Base-by-base conservation (phyloP, 2,888 invertebrate species). In the Mythimna vitellina region DNA sequence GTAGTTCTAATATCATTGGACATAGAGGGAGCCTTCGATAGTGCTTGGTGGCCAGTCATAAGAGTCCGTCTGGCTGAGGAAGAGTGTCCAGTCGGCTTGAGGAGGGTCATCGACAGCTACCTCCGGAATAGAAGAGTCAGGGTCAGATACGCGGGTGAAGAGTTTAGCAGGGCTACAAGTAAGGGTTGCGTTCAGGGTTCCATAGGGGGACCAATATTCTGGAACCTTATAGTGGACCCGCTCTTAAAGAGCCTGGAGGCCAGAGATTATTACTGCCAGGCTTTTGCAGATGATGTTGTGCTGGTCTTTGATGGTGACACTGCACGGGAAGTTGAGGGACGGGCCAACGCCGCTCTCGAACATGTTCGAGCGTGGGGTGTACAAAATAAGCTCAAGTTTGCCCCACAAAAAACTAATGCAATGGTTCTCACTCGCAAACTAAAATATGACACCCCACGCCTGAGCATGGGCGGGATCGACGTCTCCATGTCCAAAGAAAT, bases 201-300 rank as follows among this genome's bases (percentile, higher is more conserved):
- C 14, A 61, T 61, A 2, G 70, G 76, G 0, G 81, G 81, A 1
- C 83, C 79, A 0, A 72, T 54, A 0, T 29, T 81, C 12, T 80
- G 32, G 32, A 35, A 35, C 60, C 78, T 0, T 8, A 78, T 35
- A 8, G 7, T 8, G 67, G 76, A 14, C 25, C 54, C 6, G 25
- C 22, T 35, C 3, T 0, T 35, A 35, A 35, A 35, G 32, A 35
- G 32, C 32, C 32, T 35, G 1, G 32, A 35, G 7, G 32, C 32
- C 7, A 8, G 22, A 7, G 10, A 10, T 8, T 10, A 20, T 22
- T 8, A 22, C 1, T 9, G 12, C 8, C 32, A 35, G 7, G 32
- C 32, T 3, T 35, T 35, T 35, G 32, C 32, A 35, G 32, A 35
- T 7, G 32, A 35, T 35, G 53, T 10, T 22, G 9, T 8, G 22